Evolutionary conservation across 2,113 vertebrate genomes (phyloP), one percentile per base, ranked within the genome.

Genomic region (Cariama cristata): DNA sequence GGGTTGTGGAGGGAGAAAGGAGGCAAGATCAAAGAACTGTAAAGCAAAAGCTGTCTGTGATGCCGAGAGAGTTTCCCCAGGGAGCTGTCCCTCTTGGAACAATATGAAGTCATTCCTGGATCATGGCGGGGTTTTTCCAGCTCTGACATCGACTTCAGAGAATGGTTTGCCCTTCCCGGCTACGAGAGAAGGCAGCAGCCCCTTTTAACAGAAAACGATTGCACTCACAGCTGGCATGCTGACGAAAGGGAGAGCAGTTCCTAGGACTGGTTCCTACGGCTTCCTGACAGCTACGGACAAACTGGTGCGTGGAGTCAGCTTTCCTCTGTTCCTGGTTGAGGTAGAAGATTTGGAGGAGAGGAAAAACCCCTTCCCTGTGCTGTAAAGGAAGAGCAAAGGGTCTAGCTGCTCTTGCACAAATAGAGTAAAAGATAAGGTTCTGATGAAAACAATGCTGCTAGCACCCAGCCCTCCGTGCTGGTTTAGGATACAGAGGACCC

Each of bases 121-220:
- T 60, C 4, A 7, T 6, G 47, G 38, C n/a, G 66, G 88, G 75
- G 60, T 67, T 86, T 96, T 97, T 86, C 92, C 81, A 38, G 72
- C 50, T 76, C 71, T 82, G 74, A 68, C 67, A 42, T 38, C 26
- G 84, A 3, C 23, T 80, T 96, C 55, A 79, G 60, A 40, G 47
- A 80, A 71, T 9, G 20, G n/a, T 71, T 92, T 86, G 67, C 44
- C 7, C 8, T 89, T 92, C 28, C 58, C 6, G 23, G 50, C 14
- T 59, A 14, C 0, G 6, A 44, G 30, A 56, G 56, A 86, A 47
- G 55, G 60, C 21, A n/a, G 63, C 49, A 73, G 53, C 19, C 35
- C 23, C 68, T 81, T 73, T 3, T 77, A 21, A 47, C 16, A 68
- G 88, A 52, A 73, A 79, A 33, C 0, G 0, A 12, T 6, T 64